Evolutionary conservation across 1,140 invertebrate genomes (phyloP).

Genomic region (Teleogryllus occipitalis): DNA sequence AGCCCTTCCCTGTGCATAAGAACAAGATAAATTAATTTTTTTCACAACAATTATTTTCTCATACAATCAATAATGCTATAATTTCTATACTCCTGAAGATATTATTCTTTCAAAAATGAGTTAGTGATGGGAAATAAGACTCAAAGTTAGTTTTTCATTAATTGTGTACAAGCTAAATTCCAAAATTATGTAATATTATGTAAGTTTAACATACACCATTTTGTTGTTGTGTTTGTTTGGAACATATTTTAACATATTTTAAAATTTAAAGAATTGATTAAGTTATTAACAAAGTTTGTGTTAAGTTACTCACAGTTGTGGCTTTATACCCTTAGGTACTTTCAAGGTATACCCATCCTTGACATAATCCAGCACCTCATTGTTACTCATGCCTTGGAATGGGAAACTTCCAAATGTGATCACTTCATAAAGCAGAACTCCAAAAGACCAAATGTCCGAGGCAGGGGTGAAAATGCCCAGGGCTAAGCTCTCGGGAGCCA

Average conservation of each 20-base stretch:
- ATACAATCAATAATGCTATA: too few relatives aligned
- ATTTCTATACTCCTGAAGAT: too few relatives aligned
- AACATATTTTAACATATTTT: not conserved
- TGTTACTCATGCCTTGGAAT: constrained; percentile 76
- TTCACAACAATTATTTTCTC: too few relatives aligned
- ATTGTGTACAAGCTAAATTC: too few relatives aligned
- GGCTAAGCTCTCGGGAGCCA: constrained; percentile 75
- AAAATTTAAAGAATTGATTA: not conserved
- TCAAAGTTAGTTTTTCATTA: not conserved
- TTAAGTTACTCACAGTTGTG: constrained; percentile 59
- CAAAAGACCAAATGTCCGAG: constrained; percentile 82
- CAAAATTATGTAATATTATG: too few relatives aligned
- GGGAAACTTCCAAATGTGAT: constrained; percentile 83
- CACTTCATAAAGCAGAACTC: constrained; percentile 75
- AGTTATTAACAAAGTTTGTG: not conserved
- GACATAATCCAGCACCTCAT: constrained; percentile 72
- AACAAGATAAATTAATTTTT: too few relatives aligned
- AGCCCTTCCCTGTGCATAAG: constrained; percentile 52
- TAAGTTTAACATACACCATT: too few relatives aligned
- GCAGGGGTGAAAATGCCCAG: constrained; percentile 75
- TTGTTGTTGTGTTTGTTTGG: too few relatives aligned
- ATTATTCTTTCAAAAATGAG: not conserved
- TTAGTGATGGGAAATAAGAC: not conserved
- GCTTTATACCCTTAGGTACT: constrained; percentile 64
- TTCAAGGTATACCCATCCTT: constrained; percentile 61